Evolutionary conservation across 2,888 invertebrate genomes (phyloP).

Genomic region (Athalia cordata): DNA sequence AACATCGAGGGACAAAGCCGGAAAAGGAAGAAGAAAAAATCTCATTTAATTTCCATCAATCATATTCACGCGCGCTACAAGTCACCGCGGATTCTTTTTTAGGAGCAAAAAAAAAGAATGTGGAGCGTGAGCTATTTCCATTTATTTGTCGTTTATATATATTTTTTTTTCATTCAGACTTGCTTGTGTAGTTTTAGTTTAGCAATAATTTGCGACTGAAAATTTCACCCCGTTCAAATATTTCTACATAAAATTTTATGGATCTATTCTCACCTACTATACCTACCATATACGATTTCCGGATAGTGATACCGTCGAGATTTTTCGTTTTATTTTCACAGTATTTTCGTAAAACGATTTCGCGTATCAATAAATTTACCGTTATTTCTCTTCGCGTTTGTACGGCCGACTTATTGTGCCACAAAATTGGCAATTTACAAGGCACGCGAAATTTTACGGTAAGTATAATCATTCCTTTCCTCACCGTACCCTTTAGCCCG

Average conservation of each 20-base stretch:
- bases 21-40: not conserved
- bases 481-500: slow-evolving; percentile 7
- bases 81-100: too few relatives aligned
- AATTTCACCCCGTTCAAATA: too few relatives aligned
- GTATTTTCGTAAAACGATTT: slow-evolving; percentile 16
- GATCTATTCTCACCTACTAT: not conserved
- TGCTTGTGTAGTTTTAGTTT: too few relatives aligned
- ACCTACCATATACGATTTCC: too few relatives aligned
- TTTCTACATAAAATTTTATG: not conserved
- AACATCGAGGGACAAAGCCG: not conserved
- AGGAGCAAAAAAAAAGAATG: too few relatives aligned
- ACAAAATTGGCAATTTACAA: slow-evolving; percentile 45
- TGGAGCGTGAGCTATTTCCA: not conserved
- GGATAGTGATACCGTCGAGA: not conserved
- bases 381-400: slow-evolving; percentile 33
- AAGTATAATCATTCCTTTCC: slow-evolving; percentile 41
- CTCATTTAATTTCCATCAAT: slow-evolving; percentile 22
- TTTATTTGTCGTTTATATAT: too few relatives aligned
- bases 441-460: slow-evolving; percentile 40
- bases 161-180: too few relatives aligned
- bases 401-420: slow-evolving; percentile 38
- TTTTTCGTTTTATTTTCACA: slow-evolving; percentile 4
- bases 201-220: too few relatives aligned
- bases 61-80: slow-evolving; percentile 2
- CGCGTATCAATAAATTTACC: slow-evolving; percentile 41